Conservation (phyloP, 2,113 vertebrate species). For the Ceyx margarethae region DNA sequence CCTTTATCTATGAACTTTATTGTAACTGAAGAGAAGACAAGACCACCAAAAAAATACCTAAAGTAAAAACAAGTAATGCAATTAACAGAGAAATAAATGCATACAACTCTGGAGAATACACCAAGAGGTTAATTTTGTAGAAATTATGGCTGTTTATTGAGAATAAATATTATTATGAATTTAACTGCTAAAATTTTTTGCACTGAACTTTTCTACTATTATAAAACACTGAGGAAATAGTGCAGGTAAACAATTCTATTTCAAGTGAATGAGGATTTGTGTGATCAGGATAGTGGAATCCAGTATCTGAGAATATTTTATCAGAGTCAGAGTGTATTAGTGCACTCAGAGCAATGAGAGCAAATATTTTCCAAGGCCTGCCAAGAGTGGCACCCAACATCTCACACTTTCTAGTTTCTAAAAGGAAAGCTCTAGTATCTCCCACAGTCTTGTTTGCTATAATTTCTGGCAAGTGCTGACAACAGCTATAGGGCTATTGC, state of each 20-base stretch:
- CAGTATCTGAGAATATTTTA: background rate
- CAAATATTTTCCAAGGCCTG: background rate
- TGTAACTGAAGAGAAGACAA: background rate
- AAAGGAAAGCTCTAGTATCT: background rate
- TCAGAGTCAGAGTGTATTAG: background rate
- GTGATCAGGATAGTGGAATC: background rate
- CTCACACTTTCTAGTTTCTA: background rate
- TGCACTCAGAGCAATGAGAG: background rate
- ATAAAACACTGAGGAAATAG: background rate
- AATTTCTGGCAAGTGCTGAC: background rate
- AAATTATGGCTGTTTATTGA: background rate
- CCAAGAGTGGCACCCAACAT: background rate
- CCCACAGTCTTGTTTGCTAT: background rate
- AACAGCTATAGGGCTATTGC: background rate
- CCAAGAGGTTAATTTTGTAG: background rate
- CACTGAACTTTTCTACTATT: background rate
- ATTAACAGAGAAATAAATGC: background rate
- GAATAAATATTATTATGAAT: background rate
- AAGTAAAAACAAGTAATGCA: background rate
- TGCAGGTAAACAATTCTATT: background rate
- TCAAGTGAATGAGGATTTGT: background rate
- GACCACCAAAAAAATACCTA: background rate
- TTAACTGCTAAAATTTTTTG: background rate
- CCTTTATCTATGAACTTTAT: background rate
- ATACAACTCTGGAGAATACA: background rate